Base-by-base conservation (phyloP, 2,888 invertebrate genomes). In the Phyllotreta striolata region DNA sequence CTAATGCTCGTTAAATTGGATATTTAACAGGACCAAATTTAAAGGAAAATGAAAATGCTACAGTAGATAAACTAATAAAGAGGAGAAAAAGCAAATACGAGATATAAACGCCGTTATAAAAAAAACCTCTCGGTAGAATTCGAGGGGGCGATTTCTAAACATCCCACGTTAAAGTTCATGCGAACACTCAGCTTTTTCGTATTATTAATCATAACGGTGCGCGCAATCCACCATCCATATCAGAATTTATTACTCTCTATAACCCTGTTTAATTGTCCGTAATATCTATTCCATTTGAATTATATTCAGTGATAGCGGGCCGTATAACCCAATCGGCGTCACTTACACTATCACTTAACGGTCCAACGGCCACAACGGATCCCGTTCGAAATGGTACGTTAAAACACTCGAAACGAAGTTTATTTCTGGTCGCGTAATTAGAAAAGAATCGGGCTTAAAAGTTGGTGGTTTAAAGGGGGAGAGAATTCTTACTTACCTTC, bases 401-500 rank as follows among this genome's bases (percentile, higher is more conserved):
- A 44, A 56, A 54, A 62, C 61, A 57, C 56, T 57, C 39, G 47
- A 62, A 62, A 54, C 38, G 61, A 54, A 59, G 8, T 24, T 51
- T 46, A 44, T 57, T 39, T 35, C 38, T 43, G n/a, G 44, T 38
- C 43, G 44, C 8, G 35, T 40, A 57, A 57, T 57, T 63, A 54
- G 63, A 63, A 54, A 24, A 24, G 24, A 24, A 24, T 24, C 4
- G 2, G 24, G 1, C 1, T 41, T 10, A 41, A 41, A 41, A 41
- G 10, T 41, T 41, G 9, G 9, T 7, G 10, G 10, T 41, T 3
- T 4, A n/a, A 41, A 10, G 41, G 9, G 9, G 9, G 9, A 41
- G 10, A 9, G n/a, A 41, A 41, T n/a, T n/a, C n/a, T 41, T 6
- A 71, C 81, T 80, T 81, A 90, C 90, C 92, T 87, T 97, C 96